Evolutionary conservation across 2,888 invertebrate species (phyloP), one percentile per base, ranked within the genome.

Genomic region (Drosophila testacea): DNA sequence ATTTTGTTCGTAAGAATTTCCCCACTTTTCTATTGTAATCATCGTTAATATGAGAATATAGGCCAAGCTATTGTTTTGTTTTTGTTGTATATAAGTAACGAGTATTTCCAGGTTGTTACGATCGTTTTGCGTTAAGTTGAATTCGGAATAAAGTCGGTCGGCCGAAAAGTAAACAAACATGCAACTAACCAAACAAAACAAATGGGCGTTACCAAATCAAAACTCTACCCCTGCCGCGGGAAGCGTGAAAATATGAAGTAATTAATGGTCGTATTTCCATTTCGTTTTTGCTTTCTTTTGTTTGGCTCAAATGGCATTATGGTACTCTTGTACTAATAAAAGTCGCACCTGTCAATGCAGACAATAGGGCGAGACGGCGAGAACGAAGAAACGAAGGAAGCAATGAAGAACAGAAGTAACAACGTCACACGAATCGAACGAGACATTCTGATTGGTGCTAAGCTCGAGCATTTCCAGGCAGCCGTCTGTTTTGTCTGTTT

Each of bases 311-410:
- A 64, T 55, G 60, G 50, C 59, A 69, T 69, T 55, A 55, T 63
- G 36, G 55, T 36, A 55, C 48, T 57, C 55, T 69, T 68, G 59
- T 55, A 61, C 71, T 75, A 70, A 77, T 69, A 77, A 83, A 73
- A 83, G 68, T 85, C 88, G 83, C 86, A 87, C 86, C 86, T 87
- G 86, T 86, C 81, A 70, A 77, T 79, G 76, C 59, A 22, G 48
- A 28, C 46, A 51, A 61, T 50, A 10, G 55, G 41, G 59, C 50
- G 50, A 59, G 59, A 39, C 11, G 16, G 11, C 38, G 38, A 16
- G 39, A 38, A 36, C 3, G 28, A 13, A 77, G 66, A 39, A 51
- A 44, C 64, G 50, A 52, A 68, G 65, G 57, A 65, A 79, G 60
- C 66, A 46, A 57, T 71, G 67, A 69, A 70, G 63, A 69, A 72